A percentile compares a stretch with the other conserved stretches of the same genome.
These are phyloP conservation scores for Oscheius sp. DNA, from an alignment of 2,888 invertebrate genomes.

Conservation along the genomic window DNA sequence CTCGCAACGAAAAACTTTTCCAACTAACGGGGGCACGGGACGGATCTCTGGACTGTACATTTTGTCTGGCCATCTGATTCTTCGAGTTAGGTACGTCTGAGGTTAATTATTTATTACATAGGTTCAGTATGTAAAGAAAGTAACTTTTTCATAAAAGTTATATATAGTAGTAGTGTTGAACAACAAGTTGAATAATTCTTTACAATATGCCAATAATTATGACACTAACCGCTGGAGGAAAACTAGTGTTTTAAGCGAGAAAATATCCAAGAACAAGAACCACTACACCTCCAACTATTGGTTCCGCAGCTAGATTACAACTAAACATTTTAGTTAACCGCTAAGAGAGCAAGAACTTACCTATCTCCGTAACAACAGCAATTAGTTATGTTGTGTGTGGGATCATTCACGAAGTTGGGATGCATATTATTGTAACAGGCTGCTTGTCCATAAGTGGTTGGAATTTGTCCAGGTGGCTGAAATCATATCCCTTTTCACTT, in stretches of 20 bases:
- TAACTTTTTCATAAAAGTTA: too few relatives aligned
- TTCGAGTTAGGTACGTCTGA: too few relatives aligned
- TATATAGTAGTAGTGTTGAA: too few relatives aligned
- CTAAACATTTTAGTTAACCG: background rate
- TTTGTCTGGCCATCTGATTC: too few relatives aligned
- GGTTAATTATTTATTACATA: too few relatives aligned
- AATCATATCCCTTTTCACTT: background rate
- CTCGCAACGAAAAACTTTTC: too few relatives aligned
- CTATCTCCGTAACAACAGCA: slow-evolving; percentile 28
- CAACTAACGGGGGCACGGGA: too few relatives aligned
- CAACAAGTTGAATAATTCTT: too few relatives aligned
- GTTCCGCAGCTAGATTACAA: background rate
- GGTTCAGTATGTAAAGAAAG: too few relatives aligned
- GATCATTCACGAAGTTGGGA: background rate
- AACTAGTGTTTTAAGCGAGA: background rate
- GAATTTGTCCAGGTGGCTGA: background rate
- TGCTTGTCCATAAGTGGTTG: background rate
- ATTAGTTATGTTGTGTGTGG: background rate
- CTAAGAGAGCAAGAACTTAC: background rate
- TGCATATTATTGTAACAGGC: background rate
- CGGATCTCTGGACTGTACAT: too few relatives aligned
- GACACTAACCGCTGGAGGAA: background rate
- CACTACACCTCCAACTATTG: background rate
- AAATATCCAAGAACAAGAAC: background rate
- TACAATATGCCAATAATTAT: too few relatives aligned